Conservation (phyloP, 2,113 vertebrate species). For the Blennius ocellaris region DNA sequence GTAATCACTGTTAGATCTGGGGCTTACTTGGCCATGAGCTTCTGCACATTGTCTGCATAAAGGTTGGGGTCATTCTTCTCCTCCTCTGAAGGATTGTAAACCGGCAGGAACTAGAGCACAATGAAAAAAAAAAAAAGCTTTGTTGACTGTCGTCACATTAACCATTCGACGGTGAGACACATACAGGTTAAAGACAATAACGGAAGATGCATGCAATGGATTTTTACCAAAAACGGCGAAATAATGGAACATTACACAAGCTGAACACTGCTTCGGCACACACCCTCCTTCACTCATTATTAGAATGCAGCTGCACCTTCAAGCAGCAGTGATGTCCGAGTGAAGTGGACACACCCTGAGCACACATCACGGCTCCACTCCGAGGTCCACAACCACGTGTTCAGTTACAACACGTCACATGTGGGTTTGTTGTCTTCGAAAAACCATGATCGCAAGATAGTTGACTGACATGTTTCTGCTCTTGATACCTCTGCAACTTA, state of each 20-base stretch:
- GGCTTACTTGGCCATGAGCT: conserved; percentile 90
- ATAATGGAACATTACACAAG: background rate
- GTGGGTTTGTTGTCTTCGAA: too few species aligned
- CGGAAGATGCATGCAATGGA: too few species aligned
- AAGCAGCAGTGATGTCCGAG: conserved; percentile 1
- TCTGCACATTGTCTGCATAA: conserved; percentile 91
- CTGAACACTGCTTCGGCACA: background rate
- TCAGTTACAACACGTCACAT: too few species aligned
- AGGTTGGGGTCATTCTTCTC: conserved; percentile 86
- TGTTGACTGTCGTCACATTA: background rate
- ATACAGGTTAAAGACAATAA: too few species aligned
- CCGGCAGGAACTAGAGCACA: conserved; percentile 86
- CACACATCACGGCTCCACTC: background rate
- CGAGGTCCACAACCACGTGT: background rate
- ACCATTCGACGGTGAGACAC: background rate
- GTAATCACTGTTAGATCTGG: background rate
- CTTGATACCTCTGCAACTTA: too few species aligned
- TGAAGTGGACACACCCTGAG: background rate
- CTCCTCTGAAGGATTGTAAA: conserved; percentile 86
- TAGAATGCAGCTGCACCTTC: background rate
- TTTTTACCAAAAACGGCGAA: background rate
- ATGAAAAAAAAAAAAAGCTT: background rate
- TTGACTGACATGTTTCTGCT: too few species aligned
- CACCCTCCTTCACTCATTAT: background rate
- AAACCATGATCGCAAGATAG: too few species aligned